These are phyloP conservation scores for Semaprochilodus insignis DNA, from an alignment of 2,797 vertebrate genomes.

Conservation along the genomic window DNA sequence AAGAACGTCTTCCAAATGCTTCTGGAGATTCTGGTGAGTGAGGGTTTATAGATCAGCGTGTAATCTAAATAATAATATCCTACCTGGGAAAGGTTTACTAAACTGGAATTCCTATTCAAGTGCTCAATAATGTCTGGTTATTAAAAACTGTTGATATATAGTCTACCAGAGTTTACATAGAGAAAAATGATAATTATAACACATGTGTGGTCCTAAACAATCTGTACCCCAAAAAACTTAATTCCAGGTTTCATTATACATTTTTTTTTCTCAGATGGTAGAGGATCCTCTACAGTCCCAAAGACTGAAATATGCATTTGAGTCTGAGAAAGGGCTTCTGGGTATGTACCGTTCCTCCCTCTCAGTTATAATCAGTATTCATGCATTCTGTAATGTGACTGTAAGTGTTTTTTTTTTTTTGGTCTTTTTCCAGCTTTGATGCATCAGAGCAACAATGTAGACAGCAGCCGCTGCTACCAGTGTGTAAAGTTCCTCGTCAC, in stretches of 20 bases:
- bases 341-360: slow-evolving; percentile 75
- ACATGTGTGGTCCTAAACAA: no score
- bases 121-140: not conserved
- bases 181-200: no score
- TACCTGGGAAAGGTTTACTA: not conserved
- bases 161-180: no score
- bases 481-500: slow-evolving; percentile 98
- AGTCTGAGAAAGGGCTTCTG: slow-evolving; percentile 95
- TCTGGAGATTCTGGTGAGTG: slow-evolving; percentile 92
- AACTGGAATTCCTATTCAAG: no score
- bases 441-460: slow-evolving; percentile 98
- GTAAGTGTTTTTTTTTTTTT: not conserved
- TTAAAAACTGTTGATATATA: not conserved
- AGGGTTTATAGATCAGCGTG: not conserved
- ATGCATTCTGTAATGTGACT: not conserved
- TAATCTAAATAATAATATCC: not conserved
- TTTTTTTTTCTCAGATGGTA: slow-evolving; percentile 84
- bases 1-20: slow-evolving; percentile 97
- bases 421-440: slow-evolving; percentile 85
- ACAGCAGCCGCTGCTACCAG: slow-evolving; percentile 99
- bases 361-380: not conserved
- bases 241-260: not conserved
- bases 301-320: slow-evolving; percentile 96
- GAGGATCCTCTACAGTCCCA: slow-evolving; percentile 95
- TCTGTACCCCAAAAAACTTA: not conserved